phyloP scores from a whole-genome alignment of 2,888 invertebrate species.

The Mechanitis mazaeus region DNA sequence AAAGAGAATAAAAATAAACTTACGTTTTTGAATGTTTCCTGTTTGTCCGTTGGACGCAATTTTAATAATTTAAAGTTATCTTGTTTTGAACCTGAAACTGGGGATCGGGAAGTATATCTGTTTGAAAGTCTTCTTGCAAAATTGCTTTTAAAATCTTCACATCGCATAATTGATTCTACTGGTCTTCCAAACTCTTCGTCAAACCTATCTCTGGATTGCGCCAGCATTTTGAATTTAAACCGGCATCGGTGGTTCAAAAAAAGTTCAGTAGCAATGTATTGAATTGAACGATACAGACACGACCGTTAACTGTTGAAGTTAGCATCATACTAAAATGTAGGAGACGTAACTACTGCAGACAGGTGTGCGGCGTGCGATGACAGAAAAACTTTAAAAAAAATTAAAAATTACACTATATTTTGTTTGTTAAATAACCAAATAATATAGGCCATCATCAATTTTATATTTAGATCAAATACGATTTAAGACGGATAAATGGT shows the following conservation, averaged over 20 bases:
- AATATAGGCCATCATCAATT: too few relatives aligned
- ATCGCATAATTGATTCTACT: slow-evolving; percentile 69
- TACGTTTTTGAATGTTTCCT: slow-evolving; percentile 45
- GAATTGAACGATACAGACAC: slow-evolving; percentile 34
- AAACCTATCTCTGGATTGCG: slow-evolving; percentile 42
- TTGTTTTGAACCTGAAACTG: slow-evolving; percentile 40
- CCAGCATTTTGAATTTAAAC: slow-evolving; percentile 47
- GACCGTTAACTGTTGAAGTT: slow-evolving; percentile 36
- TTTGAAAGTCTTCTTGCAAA: slow-evolving; percentile 69
- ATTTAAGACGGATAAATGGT: too few relatives aligned
- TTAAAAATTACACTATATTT: too few relatives aligned
- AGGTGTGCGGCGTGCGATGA: background rate
- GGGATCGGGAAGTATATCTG: slow-evolving; percentile 54
- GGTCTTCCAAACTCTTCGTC: slow-evolving; percentile 61
- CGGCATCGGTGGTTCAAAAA: slow-evolving; percentile 33
- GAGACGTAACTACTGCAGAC: slow-evolving; percentile 1
- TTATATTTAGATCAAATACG: too few relatives aligned
- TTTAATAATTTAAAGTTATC: slow-evolving; percentile 46
- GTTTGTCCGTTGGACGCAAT: slow-evolving; percentile 38
- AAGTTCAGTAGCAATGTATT: slow-evolving; percentile 42
- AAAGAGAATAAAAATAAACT: slow-evolving; percentile 35
- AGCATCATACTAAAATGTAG: slow-evolving; percentile 38
- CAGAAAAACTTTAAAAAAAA: background rate
- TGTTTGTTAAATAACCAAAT: too few relatives aligned
- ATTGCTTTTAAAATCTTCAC: slow-evolving; percentile 71